These are phyloP conservation scores for Dasypogon diadema DNA, from an alignment of 2,888 invertebrate species.

Conservation along the genomic window DNA sequence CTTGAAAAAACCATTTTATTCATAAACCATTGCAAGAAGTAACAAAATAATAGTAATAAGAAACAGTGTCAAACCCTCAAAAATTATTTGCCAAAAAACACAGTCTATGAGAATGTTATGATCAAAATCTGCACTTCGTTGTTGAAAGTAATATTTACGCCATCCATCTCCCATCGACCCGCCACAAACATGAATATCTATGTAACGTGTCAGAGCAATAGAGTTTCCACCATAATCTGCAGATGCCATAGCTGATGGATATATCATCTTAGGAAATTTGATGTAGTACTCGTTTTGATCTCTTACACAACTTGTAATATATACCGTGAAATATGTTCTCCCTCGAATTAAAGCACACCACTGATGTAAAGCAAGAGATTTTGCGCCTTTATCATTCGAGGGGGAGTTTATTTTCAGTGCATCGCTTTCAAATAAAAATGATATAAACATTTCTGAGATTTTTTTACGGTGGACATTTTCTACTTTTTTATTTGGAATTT, in stretches of 20 bases:
- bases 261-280: not conserved
- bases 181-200: conserved; percentile 4
- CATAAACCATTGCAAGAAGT: not conserved
- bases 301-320: no score
- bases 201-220: not conserved
- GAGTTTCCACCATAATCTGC: not conserved
- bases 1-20: not conserved
- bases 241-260: no score
- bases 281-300: no score
- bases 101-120: not conserved
- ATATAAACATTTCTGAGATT: not conserved
- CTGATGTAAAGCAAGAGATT: not conserved
- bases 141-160: conserved; percentile 22
- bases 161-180: conserved; percentile 19
- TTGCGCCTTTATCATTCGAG: conserved; percentile 6
- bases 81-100: conserved; percentile 6
- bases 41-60: not conserved
- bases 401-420: conserved; percentile 29
- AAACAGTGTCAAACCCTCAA: conserved; percentile 15
- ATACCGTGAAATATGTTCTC: not conserved
- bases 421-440: not conserved
- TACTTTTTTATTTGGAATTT: not conserved
- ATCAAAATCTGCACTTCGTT: not conserved
- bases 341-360: not conserved
- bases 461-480: conserved; percentile 2